Evolutionary conservation across 2,888 invertebrate species (phyloP).

Genomic region (Germaria angustata): DNA sequence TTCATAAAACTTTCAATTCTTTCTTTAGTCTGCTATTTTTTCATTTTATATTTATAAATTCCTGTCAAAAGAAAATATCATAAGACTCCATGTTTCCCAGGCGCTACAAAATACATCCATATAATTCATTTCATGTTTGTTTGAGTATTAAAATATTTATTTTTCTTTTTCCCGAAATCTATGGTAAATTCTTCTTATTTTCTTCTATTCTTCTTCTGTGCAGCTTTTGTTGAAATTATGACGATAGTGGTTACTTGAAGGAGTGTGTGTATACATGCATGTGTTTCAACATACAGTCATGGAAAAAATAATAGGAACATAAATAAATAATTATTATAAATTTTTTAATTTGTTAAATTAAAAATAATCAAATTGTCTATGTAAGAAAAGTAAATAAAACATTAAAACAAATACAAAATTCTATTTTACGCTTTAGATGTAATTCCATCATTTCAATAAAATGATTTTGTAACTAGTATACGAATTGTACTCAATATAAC

Average conservation of each 20-base stretch:
- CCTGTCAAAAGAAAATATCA: slow-evolving; percentile 2
- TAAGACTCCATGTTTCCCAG: slow-evolving; percentile 17
- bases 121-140: slow-evolving; percentile 1
- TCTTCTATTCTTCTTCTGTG: background rate
- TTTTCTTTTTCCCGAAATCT: slow-evolving; percentile 19
- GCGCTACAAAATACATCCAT: background rate
- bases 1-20: background rate
- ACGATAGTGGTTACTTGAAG: slow-evolving; percentile 61
- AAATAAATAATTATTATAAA: too few species aligned
- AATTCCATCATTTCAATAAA: too few species aligned
- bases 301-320: background rate
- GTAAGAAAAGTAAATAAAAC: too few species aligned
- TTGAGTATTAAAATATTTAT: background rate
- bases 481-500: too few species aligned
- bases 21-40: background rate
- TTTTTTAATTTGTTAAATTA: too few species aligned
- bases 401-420: too few species aligned
- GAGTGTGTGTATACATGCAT: too few species aligned
- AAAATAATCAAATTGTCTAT: too few species aligned
- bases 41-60: slow-evolving; percentile 19
- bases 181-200: background rate
- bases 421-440: too few species aligned
- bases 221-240: slow-evolving; percentile 22
- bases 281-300: too few species aligned
- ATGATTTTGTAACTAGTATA: too few species aligned